Conservation (phyloP, 2,797 vertebrate genomes). For the Poeciliopsis turneri region DNA sequence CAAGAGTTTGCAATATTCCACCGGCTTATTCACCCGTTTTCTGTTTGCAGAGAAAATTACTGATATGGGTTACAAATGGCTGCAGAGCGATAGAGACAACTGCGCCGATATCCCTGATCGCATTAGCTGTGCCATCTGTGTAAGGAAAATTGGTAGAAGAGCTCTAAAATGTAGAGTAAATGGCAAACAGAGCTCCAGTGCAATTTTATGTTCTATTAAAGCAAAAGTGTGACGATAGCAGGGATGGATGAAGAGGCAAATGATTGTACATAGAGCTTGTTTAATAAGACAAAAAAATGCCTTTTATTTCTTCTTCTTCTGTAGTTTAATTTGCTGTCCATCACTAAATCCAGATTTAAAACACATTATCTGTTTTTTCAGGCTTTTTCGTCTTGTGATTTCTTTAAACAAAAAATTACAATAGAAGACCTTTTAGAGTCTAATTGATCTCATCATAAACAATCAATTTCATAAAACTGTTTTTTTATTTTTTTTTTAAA, state of each 20-base stretch:
- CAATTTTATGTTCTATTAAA: conserved; percentile 39
- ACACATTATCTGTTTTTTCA: neutral
- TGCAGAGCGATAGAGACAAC: conserved; percentile 58
- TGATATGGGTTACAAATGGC: conserved; percentile 60
- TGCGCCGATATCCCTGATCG: conserved; percentile 54
- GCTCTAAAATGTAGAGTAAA: conserved; percentile 64
- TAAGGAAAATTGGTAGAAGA: conserved; percentile 57
- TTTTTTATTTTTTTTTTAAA: too few species aligned
- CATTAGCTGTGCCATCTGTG: conserved; percentile 67
- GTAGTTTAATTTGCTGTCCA: neutral
- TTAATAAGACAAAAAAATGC: conserved; percentile 28
- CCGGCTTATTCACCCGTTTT: conserved; percentile 55
- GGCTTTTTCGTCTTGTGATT: neutral
- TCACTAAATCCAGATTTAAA: neutral
- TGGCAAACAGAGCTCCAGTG: conserved; percentile 39
- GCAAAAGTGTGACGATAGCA: conserved; percentile 29
- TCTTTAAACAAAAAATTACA: neutral
- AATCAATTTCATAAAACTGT: too few species aligned
- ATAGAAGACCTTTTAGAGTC: neutral
- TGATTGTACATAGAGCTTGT: conserved; percentile 12
- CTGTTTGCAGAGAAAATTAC: conserved; percentile 63
- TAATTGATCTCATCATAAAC: neutral
- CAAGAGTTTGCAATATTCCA: conserved; percentile 59
- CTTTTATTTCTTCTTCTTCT: neutral
- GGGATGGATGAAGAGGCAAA: conserved; percentile 30